A percentile compares a stretch with the other conserved stretches of the same genome.
phyloP scores from a whole-genome alignment of 2,113 vertebrate species.

The Himantopus leucocephalus region DNA sequence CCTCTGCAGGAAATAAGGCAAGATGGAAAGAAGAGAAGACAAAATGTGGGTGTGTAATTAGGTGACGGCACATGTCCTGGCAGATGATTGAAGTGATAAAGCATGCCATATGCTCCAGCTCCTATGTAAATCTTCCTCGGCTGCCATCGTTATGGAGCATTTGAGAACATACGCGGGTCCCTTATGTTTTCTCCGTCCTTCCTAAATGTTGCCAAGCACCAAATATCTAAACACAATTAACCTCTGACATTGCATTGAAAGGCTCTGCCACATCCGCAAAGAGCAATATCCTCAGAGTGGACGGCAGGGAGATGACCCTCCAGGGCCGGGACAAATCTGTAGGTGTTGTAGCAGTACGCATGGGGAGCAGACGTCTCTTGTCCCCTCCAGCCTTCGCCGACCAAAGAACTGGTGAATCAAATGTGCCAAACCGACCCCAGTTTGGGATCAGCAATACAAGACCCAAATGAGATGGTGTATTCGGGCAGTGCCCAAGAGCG shows the following conservation, averaged over 20 bases:
- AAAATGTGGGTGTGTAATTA: slow-evolving; percentile 44
- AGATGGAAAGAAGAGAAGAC: slow-evolving; percentile 17
- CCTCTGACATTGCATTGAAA: slow-evolving; percentile 4
- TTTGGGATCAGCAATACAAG: background rate
- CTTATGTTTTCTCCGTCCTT: slow-evolving; percentile 36
- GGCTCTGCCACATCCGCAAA: background rate
- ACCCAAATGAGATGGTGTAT: background rate
- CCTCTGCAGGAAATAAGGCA: background rate
- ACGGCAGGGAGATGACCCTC: background rate
- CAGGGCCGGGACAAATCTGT: background rate
- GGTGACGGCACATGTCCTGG: slow-evolving; percentile 51
- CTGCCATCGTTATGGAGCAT: background rate
- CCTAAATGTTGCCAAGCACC: slow-evolving; percentile 22
- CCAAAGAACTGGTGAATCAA: background rate
- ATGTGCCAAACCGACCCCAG: background rate
- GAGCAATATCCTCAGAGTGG: background rate
- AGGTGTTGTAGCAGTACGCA: background rate
- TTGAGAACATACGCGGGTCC: slow-evolving; percentile 15
- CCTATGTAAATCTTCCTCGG: slow-evolving; percentile 33
- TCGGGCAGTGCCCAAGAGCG: background rate
- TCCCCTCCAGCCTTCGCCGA: background rate
- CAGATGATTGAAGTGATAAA: slow-evolving; percentile 60
- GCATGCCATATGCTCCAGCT: slow-evolving; percentile 53
- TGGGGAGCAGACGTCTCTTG: background rate
- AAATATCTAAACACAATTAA: slow-evolving; percentile 64